phyloP scores from a whole-genome alignment of 2,888 invertebrate genomes.

The Tenodera sinensis region DNA sequence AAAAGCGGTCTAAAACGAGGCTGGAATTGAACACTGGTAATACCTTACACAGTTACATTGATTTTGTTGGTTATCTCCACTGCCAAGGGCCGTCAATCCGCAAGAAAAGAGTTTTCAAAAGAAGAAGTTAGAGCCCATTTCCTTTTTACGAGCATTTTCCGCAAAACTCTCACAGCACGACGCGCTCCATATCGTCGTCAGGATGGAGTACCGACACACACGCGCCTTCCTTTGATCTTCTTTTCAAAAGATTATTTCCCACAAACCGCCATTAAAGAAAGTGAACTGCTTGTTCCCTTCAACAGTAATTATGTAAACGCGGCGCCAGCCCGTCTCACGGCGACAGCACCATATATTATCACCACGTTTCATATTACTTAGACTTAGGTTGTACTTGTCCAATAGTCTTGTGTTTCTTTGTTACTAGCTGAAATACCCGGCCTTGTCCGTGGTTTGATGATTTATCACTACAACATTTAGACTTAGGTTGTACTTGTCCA shows the following conservation, averaged over 20 bases:
- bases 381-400: too few species aligned
- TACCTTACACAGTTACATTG: not conserved
- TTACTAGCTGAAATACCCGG: too few species aligned
- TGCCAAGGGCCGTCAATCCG: not conserved
- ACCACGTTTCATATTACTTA: too few species aligned
- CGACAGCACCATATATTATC: too few species aligned
- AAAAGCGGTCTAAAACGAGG: not conserved
- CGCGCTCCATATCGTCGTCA: too few species aligned
- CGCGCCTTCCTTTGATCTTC: not conserved
- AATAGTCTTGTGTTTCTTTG: too few species aligned
- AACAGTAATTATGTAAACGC: not conserved
- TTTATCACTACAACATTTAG: too few species aligned
- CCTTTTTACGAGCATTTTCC: slow-evolving; percentile 4
- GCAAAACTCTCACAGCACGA: not conserved
- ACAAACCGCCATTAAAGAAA: not conserved
- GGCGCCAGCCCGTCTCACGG: too few species aligned
- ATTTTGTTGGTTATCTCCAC: not conserved
- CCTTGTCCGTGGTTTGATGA: too few species aligned
- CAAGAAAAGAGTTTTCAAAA: not conserved
- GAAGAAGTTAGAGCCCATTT: not conserved
- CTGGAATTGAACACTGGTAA: slow-evolving; percentile 3
- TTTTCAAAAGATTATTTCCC: not conserved
- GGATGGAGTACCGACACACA: not conserved
- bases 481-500: too few species aligned
- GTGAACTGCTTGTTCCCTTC: not conserved